Base-by-base conservation (phyloP, 2,113 vertebrate genomes). In the Acrocephalus arundinaceus region DNA sequence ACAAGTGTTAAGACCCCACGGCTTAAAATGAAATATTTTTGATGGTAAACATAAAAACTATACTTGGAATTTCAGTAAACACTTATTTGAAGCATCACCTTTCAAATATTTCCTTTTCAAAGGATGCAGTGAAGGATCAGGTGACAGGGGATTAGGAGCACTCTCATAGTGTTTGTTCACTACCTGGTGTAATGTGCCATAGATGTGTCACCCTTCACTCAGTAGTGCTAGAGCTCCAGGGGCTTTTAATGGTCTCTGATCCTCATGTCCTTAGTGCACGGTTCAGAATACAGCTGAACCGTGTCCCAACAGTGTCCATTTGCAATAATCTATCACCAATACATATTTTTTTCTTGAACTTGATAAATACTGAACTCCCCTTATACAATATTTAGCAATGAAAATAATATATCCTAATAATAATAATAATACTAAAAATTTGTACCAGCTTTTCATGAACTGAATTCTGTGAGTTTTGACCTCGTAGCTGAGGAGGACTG, bases 41-140 rank as follows among this genome's bases (percentile, higher is more conserved):
- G 25, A 52, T 67, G 28, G 6, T 59, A 71, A 93, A 33, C 48
- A 49, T 57, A 33, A 90, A 80, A 96, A 89, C 43, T 81, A 22
- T 76, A 90, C 76, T 77, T 84, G 83, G 80, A 95, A 95, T 94
- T 85, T 89, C 73, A 89, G 52, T 91, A 89, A 92, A 87, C 57
- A 41, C 52, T 57, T 22, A 37, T 85, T 66, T 87, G 46, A 93
- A 96, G 59, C 23, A 57, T 49, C 82, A 33, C 23, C 27, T 79
- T 93, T 85, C 85, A 90, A 37, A 83, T 58, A 39, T 54, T 91
- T 83, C 43, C 37, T 73, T 95, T 83, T 66, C 70, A 81, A 95
- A 54, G 9, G 3, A 43, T 58, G n/a, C 37, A 39, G 37, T 59
- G 68, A 71, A 78, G 70, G 65, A 49, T 94, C 31, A 2, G 37